A percentile compares a stretch with the other conserved stretches of the same genome.
phyloP scores from a whole-genome alignment of 2,797 vertebrate genomes.

The Lycodopsis pacificus region DNA sequence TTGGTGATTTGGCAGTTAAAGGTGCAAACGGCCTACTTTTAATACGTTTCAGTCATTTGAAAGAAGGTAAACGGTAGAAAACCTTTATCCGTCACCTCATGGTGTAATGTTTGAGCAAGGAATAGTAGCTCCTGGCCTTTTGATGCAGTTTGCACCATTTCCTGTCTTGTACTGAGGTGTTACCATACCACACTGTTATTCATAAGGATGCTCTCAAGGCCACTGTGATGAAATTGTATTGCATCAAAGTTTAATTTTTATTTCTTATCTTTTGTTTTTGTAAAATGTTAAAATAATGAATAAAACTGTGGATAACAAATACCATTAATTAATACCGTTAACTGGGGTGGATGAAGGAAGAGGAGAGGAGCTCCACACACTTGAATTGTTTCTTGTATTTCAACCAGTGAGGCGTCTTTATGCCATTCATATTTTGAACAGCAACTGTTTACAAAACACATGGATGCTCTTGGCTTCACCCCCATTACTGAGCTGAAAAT shows the following conservation, averaged over 20 bases:
- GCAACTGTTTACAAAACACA: slow-evolving; percentile 44
- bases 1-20: not conserved
- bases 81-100: not conserved
- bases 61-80: not conserved
- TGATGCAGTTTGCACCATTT: not conserved
- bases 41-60: not conserved
- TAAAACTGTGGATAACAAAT: rapidly evolving
- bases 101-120: not conserved
- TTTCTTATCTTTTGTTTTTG: not conserved
- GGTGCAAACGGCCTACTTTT: not conserved
- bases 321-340: not conserved
- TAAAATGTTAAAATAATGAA: not conserved
- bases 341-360: not conserved
- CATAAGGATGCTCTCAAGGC: not conserved
- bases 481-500: slow-evolving; percentile 48
- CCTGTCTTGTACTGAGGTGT: not conserved
- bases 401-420: not conserved
- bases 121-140: not conserved
- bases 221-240: not conserved
- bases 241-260: not conserved
- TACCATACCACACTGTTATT: not conserved
- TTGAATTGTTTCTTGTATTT: not conserved
- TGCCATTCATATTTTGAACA: slow-evolving; percentile 18
- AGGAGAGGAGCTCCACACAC: not conserved
- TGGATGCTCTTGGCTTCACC: slow-evolving; percentile 43